phyloP scores from a whole-genome alignment of 2,797 vertebrate species.

The Chloroceryle inda region DNA sequence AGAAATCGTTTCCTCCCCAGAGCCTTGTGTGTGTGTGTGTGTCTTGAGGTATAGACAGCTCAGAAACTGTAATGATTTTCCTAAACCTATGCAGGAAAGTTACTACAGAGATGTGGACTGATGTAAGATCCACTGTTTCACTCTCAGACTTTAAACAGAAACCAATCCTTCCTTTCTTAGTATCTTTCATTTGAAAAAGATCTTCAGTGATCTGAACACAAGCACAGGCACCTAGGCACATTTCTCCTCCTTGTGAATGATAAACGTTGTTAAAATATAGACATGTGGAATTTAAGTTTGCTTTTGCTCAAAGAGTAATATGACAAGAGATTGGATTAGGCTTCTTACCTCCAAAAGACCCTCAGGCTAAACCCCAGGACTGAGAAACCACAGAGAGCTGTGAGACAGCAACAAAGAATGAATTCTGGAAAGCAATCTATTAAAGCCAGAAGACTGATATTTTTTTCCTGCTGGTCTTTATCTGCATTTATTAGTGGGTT shows the following conservation, averaged over 20 bases:
- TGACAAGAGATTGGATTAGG: not conserved
- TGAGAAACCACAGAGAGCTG: not conserved
- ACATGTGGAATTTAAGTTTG: not conserved
- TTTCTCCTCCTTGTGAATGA: not conserved
- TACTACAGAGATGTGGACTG: not conserved
- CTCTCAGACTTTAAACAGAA: not conserved
- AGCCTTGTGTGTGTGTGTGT: not conserved
- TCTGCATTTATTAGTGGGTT: not conserved
- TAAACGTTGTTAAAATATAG: not conserved
- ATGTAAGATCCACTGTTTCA: not conserved
- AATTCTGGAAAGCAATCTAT: not conserved
- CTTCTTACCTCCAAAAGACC: not conserved
- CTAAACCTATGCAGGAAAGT: accelerated
- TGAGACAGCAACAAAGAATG: not conserved
- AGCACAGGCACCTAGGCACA: not conserved
- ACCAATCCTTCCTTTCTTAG: not conserved
- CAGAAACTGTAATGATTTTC: not conserved
- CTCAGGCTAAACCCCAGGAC: not conserved
- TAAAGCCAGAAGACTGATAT: not conserved
- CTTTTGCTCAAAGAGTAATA: not conserved
- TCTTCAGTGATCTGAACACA: not conserved
- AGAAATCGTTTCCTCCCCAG: accelerated
- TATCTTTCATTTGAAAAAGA: not conserved
- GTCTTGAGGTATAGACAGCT: not conserved
- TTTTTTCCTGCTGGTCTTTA: not conserved